These are phyloP conservation scores for Hylyphantes graminicola DNA, from an alignment of 1,140 invertebrate species.

Conservation along the genomic window DNA sequence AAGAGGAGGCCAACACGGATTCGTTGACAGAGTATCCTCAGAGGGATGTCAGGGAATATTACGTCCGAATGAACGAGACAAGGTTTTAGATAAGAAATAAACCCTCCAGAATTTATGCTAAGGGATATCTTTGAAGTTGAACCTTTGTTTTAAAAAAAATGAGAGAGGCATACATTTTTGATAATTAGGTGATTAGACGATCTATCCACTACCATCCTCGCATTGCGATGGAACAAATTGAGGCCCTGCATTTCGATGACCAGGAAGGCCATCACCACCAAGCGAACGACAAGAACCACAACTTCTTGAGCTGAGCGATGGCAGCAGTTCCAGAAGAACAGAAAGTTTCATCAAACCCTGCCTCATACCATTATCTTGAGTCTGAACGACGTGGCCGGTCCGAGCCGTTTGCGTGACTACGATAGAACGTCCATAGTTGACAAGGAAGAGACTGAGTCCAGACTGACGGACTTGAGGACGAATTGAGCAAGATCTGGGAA, in stretches of 20 bases:
- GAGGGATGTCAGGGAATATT: slow-evolving; percentile 29
- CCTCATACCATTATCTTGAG: too few relatives aligned
- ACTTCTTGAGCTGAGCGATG: slow-evolving; percentile 22
- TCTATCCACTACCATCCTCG: background rate
- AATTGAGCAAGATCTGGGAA: slow-evolving; percentile 54
- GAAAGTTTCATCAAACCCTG: background rate
- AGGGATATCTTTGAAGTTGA: too few relatives aligned
- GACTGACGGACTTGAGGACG: slow-evolving; percentile 53
- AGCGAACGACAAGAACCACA: slow-evolving; percentile 13
- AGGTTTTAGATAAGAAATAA: slow-evolving; percentile 11
- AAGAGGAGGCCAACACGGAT: background rate
- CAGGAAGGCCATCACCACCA: background rate
- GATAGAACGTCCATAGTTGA: background rate
- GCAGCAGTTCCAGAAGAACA: background rate
- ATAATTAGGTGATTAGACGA: background rate
- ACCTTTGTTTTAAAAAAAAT: too few relatives aligned
- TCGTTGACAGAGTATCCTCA: background rate
- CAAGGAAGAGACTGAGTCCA: slow-evolving; percentile 40
- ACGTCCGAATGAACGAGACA: slow-evolving; percentile 44
- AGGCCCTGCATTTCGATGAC: background rate
- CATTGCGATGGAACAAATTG: background rate
- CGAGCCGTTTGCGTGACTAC: background rate
- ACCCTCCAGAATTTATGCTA: background rate
- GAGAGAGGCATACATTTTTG: too few relatives aligned
- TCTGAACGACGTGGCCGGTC: slow-evolving; percentile 10